Base-by-base conservation (phyloP, 1,140 invertebrate genomes). In the Drosophila bifasciata region DNA sequence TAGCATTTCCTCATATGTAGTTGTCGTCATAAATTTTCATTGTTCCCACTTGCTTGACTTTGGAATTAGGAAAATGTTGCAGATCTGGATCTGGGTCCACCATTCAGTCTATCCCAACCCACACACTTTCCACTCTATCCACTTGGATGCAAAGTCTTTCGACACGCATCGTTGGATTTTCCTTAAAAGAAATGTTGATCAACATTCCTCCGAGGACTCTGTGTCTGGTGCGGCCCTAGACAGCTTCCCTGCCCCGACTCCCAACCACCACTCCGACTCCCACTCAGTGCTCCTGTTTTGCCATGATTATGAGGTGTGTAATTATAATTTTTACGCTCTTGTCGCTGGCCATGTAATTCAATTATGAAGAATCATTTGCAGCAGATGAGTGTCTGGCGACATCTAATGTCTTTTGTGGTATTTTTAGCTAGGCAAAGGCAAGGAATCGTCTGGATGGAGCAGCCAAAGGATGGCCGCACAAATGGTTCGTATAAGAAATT, bases 221-320 rank as follows among this genome's bases (percentile, higher is more conserved):
- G 45, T 41, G 32, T 40, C 32, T 36, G 11, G 13, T 11, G 19
- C 16, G 41, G 52, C 53, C 32, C 40, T n/a, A 39, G 44, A 21
- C 21, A 74, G 55, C 41, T 51, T 64, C 46, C 15, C n/a, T 5
- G 11, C 19, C 17, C 13, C 41, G 39, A 53, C 43, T 56, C 41
- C 61, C 66, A 46, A 53, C 39, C 51, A n/a, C 55, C 41, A 64
- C 60, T 40, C 39, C 17, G 15, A 49, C 58, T 59, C n/a, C n/a
- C 53, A 69, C 45, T 69, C 70, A 36, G 28, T 49, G 21, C 57
- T 75, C 50, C 58, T 57, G 72, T 59, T 70, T 46, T 19, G 23
- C 50, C 69, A 80, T 90, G 86, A 90, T 89, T 77, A 90, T 90
- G 86, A 90, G 86, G 86, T 90, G 88, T 90, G 79, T 90, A 90